Conservation (phyloP, 2,888 invertebrate species). For the Phasia obesa region DNA sequence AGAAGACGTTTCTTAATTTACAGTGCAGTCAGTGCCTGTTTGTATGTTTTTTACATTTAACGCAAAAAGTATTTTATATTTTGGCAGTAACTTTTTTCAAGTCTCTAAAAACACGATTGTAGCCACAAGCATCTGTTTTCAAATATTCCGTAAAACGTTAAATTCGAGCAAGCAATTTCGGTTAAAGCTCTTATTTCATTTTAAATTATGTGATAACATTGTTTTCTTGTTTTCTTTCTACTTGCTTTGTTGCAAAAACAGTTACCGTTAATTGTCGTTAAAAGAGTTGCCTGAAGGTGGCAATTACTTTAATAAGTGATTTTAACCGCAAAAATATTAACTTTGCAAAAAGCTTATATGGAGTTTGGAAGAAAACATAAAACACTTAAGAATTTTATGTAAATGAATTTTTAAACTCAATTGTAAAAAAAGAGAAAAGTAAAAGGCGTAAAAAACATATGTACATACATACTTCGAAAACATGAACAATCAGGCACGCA, state of each 20-base stretch:
- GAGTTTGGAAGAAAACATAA: too few species aligned
- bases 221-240: constrained; percentile 8
- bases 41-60: not conserved
- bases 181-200: not conserved
- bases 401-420: too few species aligned
- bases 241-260: not conserved
- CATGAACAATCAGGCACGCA: too few species aligned
- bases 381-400: too few species aligned
- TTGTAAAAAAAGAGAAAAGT: too few species aligned
- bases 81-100: not conserved
- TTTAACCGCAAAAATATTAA: constrained; percentile 7
- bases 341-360: too few species aligned
- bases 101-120: constrained; percentile 26
- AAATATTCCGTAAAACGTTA: not conserved
- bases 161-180: not conserved
- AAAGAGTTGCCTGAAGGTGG: constrained; percentile 36
- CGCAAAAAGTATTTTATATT: constrained; percentile 24
- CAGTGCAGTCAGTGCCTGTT: too few species aligned
- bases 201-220: not conserved
- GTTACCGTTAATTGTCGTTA: constrained; percentile 35
- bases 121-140: constrained; percentile 9
- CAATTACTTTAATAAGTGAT: not conserved
- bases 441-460: too few species aligned
- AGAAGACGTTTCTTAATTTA: constrained; percentile 16
- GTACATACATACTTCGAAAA: too few species aligned